Evolutionary conservation across 2,113 vertebrate species (phyloP).

Genomic region (Anoura caudifer): DNA sequence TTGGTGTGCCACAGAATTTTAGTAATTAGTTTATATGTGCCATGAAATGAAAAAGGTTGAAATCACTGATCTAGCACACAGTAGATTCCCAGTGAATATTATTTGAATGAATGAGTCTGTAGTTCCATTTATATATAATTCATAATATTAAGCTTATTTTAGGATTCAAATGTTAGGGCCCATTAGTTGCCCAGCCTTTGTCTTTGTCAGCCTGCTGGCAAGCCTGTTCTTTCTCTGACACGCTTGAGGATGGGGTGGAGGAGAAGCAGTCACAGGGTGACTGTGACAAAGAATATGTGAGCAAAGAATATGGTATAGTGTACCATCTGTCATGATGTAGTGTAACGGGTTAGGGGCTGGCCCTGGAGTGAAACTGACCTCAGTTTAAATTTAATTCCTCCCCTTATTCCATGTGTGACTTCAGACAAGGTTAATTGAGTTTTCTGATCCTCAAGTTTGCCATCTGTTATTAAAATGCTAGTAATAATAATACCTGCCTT

Average conservation of each 20-base stretch:
- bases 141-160: not conserved
- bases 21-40: not conserved
- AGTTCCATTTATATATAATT: not conserved
- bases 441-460: not conserved
- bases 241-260: not conserved
- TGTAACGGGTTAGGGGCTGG: not conserved
- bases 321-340: fast-evolving
- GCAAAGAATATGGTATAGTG: not conserved
- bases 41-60: not conserved
- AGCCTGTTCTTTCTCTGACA: not conserved
- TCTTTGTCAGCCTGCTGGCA: not conserved
- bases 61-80: not conserved
- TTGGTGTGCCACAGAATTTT: not conserved
- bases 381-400: not conserved
- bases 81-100: not conserved
- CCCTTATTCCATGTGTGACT: not conserved
- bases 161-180: not conserved
- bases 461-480: not conserved
- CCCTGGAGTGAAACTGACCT: not conserved
- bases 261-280: not conserved
- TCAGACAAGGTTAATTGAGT: not conserved
- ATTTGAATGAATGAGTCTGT: not conserved
- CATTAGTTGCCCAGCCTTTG: not conserved
- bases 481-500: not conserved
- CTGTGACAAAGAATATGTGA: no score